Evolutionary conservation across 1,140 invertebrate genomes (phyloP).

Genomic region (Sminthurinus signatus): DNA sequence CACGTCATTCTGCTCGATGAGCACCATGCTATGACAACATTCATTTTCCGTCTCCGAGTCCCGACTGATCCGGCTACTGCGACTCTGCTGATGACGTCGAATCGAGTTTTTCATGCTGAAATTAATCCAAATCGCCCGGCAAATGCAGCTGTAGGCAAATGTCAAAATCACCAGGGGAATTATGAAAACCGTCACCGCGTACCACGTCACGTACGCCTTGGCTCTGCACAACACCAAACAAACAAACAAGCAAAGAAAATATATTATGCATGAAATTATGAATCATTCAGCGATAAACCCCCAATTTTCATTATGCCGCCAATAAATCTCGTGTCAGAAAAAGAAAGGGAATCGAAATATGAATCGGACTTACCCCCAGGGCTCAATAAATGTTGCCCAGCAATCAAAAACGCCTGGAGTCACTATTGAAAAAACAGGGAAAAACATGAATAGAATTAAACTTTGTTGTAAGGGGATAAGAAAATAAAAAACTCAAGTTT

Average conservation of each 20-base stretch:
- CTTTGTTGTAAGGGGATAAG: too few species aligned
- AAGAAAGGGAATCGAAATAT: too few species aligned
- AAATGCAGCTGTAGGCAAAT: conserved; percentile 60
- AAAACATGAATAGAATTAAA: too few species aligned
- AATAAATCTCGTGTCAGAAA: too few species aligned
- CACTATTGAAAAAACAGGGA: too few species aligned
- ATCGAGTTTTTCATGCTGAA: conserved; percentile 38
- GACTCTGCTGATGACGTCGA: conserved; percentile 5
- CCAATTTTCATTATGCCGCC: too few species aligned
- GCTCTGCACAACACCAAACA: too few species aligned
- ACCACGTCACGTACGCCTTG: conserved; percentile 56
- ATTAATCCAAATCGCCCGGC: conserved; percentile 52
- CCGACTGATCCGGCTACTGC: conserved; percentile 2
- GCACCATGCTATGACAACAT: not conserved
- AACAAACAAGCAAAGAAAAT: too few species aligned
- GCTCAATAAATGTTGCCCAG: conserved; percentile 57
- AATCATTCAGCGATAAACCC: too few species aligned
- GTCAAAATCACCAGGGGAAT: conserved; percentile 55
- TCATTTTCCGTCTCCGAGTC: conserved; percentile 15
- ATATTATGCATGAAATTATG: too few species aligned
- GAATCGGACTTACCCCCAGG: not conserved
- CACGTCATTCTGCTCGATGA: not conserved
- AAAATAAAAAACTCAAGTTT: not conserved
- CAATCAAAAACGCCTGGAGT: conserved; percentile 52
- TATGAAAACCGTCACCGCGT: conserved; percentile 56